Conservation (phyloP, 2,113 vertebrate genomes). For the Xyrauchen texanus region DNA sequence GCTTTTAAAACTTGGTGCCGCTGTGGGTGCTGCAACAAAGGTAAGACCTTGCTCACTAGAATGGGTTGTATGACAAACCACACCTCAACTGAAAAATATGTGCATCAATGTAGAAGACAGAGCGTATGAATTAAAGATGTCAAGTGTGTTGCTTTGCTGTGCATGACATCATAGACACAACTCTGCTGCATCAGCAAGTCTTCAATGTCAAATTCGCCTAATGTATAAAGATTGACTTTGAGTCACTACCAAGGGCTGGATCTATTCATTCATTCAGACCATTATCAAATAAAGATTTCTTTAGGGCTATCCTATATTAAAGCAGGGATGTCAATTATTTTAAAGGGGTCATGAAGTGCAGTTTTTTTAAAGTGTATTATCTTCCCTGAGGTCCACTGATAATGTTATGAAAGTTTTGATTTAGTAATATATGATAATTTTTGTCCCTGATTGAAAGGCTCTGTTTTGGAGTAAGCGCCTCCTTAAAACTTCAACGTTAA, state of each 20-base stretch:
- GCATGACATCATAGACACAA: not conserved
- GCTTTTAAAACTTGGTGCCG: conserved; percentile 91
- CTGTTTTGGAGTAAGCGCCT: too few relatives aligned
- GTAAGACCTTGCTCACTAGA: conserved; percentile 67
- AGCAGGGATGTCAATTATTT: not conserved
- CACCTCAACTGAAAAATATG: too few relatives aligned
- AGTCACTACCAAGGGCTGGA: too few relatives aligned
- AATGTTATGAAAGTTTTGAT: too few relatives aligned
- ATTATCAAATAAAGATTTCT: not conserved
- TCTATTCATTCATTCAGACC: not conserved
- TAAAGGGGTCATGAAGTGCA: not conserved
- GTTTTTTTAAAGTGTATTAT: too few relatives aligned
- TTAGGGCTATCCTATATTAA: not conserved
- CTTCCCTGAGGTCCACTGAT: too few relatives aligned
- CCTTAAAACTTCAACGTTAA: too few relatives aligned
- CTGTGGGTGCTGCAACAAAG: conserved; percentile 95
- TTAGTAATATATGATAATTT: too few relatives aligned
- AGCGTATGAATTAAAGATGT: conserved; percentile 15
- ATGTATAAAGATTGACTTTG: too few relatives aligned
- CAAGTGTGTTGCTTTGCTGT: not conserved
- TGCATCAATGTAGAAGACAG: not conserved
- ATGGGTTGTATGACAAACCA: too few relatives aligned
- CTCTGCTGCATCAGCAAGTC: conserved; percentile 34
- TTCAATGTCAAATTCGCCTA: conserved; percentile 6
- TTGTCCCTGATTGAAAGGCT: too few relatives aligned